Evolutionary conservation across 1,140 invertebrate genomes (phyloP).

Genomic region (Phymastichus coffea): DNA sequence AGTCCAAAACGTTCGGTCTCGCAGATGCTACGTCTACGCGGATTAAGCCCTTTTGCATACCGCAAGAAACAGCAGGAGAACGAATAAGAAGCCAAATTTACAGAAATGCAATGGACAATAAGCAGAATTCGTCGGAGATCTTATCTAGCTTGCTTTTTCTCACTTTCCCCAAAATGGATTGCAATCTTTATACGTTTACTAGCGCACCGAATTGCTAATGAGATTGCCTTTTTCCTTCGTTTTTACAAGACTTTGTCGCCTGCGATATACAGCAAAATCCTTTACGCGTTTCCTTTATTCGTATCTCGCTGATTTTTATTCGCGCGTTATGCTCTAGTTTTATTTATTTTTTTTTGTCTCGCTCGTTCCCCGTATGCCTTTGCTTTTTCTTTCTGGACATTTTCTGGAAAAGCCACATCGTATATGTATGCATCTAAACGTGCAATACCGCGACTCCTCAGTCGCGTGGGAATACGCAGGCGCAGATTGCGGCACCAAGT

Average conservation of each 20-base stretch:
- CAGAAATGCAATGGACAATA: constrained; percentile 19
- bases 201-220: constrained; percentile 47
- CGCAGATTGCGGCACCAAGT: too few species aligned
- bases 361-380: neutral
- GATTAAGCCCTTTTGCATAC: too few species aligned
- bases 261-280: neutral
- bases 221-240: constrained; percentile 35
- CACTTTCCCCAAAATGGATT: too few species aligned
- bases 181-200: too few species aligned
- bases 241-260: too few species aligned
- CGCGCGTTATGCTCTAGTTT: too few species aligned
- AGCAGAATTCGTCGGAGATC: constrained; percentile 7
- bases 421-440: too few species aligned
- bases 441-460: too few species aligned
- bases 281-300: constrained; percentile 2
- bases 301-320: constrained; percentile 12
- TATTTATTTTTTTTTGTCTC: neutral
- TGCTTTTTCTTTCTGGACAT: neutral
- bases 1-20: too few species aligned
- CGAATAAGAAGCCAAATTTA: neutral
- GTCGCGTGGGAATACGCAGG: too few species aligned
- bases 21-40: too few species aligned
- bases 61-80: neutral
- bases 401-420: neutral
- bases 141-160: neutral